A percentile compares a stretch with the other conserved stretches of the same genome.
Conservation (phyloP, 2,113 vertebrate species). For the Nesospiza acunhae region DNA sequence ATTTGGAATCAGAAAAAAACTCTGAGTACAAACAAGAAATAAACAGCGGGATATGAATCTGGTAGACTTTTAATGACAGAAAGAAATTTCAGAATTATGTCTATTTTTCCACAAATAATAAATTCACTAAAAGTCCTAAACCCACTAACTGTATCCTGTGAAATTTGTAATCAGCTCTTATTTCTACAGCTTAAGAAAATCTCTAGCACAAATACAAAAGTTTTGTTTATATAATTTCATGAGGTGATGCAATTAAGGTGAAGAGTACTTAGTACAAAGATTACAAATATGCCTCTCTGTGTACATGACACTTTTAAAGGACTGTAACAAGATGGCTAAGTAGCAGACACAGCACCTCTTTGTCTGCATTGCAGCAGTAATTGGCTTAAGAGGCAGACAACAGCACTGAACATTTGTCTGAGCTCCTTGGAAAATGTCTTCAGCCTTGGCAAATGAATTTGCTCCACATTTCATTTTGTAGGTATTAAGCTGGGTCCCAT, state of each 20-base stretch:
- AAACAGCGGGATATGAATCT: neutral
- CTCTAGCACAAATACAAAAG: conserved; percentile 35
- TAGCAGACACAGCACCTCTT: conserved; percentile 54
- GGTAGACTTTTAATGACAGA: neutral
- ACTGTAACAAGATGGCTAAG: conserved; percentile 51
- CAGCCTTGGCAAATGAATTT: conserved; percentile 22
- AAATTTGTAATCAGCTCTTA: neutral
- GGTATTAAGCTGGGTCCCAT: conserved; percentile 4
- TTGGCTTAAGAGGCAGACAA: conserved; percentile 59
- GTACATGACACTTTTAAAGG: conserved; percentile 50
- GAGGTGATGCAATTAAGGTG: conserved; percentile 64
- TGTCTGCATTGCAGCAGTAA: conserved; percentile 54
- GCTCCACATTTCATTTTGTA: conserved; percentile 34
- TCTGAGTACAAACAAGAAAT: neutral
- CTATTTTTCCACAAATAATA: neutral
- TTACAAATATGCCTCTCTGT: conserved; percentile 52
- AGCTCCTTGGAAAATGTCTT: conserved; percentile 51
- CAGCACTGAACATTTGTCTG: conserved; percentile 9
- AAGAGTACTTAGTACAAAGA: conserved; percentile 66
- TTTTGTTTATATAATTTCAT: conserved; percentile 47
- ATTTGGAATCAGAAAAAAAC: neutral
- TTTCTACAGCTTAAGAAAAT: conserved; percentile 9
- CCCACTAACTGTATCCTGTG: neutral
- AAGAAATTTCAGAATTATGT: neutral
- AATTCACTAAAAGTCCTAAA: neutral